These are phyloP conservation scores for Poeciliopsis retropinna DNA, from an alignment of 2,113 vertebrate genomes.

Conservation along the genomic window DNA sequence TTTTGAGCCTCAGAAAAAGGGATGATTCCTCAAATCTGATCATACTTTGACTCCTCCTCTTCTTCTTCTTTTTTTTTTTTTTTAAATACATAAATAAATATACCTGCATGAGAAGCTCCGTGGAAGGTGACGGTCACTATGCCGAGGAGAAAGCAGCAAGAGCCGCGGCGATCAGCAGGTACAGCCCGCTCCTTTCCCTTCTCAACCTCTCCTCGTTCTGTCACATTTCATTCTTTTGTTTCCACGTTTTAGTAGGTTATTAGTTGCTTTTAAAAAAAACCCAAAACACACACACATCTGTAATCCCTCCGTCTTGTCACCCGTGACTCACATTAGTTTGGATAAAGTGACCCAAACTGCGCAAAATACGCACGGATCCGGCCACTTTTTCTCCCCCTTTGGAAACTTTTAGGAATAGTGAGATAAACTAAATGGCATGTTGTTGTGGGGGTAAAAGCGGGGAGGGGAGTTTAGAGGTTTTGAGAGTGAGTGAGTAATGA, in stretches of 20 bases:
- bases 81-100: slow-evolving; percentile 21
- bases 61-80: too few species aligned
- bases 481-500: slow-evolving; percentile 67
- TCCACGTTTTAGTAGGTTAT: background rate
- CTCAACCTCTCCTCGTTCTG: slow-evolving; percentile 12
- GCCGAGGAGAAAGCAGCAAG: slow-evolving; percentile 98
- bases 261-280: too few species aligned
- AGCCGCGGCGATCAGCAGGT: slow-evolving; percentile 96
- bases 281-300: background rate
- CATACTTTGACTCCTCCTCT: slow-evolving; percentile 49
- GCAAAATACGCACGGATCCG: slow-evolving; percentile 50
- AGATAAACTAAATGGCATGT: slow-evolving; percentile 73
- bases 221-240: background rate
- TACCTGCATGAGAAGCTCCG: slow-evolving; percentile 90
- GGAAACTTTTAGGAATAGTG: slow-evolving; percentile 65
- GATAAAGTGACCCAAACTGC: slow-evolving; percentile 16
- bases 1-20: slow-evolving; percentile 49
- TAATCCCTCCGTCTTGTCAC: background rate
- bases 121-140: slow-evolving; percentile 92
- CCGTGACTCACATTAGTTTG: slow-evolving; percentile 15
- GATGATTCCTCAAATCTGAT: slow-evolving; percentile 71
- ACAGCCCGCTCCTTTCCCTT: slow-evolving; percentile 64
- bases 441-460: slow-evolving; percentile 64
- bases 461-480: slow-evolving; percentile 67
- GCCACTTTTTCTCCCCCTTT: slow-evolving; percentile 46